These are phyloP conservation scores for Calephelis virginiensis DNA, from an alignment of 1,140 invertebrate species.

Conservation along the genomic window DNA sequence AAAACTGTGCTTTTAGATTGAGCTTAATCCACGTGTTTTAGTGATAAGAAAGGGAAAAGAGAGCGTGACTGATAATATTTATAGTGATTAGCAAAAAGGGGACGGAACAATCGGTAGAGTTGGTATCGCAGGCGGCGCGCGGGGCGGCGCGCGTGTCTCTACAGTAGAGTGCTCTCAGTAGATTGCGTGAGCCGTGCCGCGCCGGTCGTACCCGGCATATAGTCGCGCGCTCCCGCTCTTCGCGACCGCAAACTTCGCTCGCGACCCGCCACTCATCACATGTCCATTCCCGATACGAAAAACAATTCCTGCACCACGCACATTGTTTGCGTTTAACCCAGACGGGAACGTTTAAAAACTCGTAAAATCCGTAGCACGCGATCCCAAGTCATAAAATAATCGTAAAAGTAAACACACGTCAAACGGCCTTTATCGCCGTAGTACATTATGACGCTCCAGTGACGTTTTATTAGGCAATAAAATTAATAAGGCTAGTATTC, in stretches of 20 bases:
- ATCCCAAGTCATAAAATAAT: conserved; percentile 74
- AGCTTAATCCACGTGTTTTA: conserved; percentile 51
- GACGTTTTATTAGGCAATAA: conserved; percentile 75
- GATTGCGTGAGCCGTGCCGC: conserved; percentile 67
- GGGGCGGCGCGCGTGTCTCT: conserved; percentile 60
- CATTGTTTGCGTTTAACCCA: conserved; percentile 39
- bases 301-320: conserved; percentile 41
- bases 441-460: conserved; percentile 75
- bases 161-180: conserved; percentile 52
- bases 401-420: conserved; percentile 78
- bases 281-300: conserved; percentile 42
- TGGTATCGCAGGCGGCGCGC: conserved; percentile 58
- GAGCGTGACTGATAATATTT: conserved; percentile 76
- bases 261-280: conserved; percentile 46
- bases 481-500: conserved; percentile 73
- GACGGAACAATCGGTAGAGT: conserved; percentile 67
- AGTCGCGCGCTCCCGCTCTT: conserved; percentile 51
- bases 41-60: conserved; percentile 73
- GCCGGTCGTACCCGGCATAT: conserved; percentile 61
- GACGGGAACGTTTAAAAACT: conserved; percentile 63
- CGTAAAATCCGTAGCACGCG: conserved; percentile 71
- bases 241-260: conserved; percentile 67
- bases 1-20: background rate
- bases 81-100: conserved; percentile 77
- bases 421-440: conserved; percentile 70